Evolutionary conservation across 1,140 invertebrate species (phyloP), one percentile per base, ranked within the genome.

Genomic region (Thereuonema tuberculata): DNA sequence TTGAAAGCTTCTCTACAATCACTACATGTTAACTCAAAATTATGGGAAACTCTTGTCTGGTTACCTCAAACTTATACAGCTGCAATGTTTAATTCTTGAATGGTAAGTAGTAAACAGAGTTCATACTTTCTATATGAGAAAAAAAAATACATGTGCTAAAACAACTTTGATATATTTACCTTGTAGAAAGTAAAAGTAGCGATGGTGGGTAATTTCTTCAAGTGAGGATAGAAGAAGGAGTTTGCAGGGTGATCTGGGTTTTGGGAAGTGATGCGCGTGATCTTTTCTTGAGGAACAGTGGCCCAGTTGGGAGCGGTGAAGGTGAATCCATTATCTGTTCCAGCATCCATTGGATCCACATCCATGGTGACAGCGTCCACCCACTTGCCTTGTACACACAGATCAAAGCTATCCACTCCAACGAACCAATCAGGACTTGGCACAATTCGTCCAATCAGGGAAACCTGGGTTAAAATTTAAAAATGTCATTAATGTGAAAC

Each of bases 391-490:
- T 96, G 87, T 14, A 88, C 83, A 72, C 95, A 98, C 1, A 99
- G 80, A 71, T 90, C 82, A 67, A 95, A 85, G 60, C 85, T 87
- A 72, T 93, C 90, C n/a, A 98, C 81, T 49, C 95, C 95, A 47
- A 98, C 83, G 74, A 95, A 97, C 95, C 95, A 99, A 77, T 99
- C 94, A 0, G 95, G 95, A 29, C 91, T 96, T 17, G 95, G 95
- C 62, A 91, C 82, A 74, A 93, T 88, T 63, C 86, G 79, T 3
- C 85, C 81, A 78, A 91, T 87, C 67, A 91, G 76, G 28, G 89
- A 92, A 55, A 92, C 85, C 82, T 92, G n/a, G 56, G 25, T 56
- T 46, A 17, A 58, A 12, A 58, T 56, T n/a, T 58, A 58, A 37
- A 37, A 9, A 37, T 37, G 5, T 37, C 31, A 37, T 5, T 37